Evolutionary conservation across 2,888 invertebrate genomes (phyloP).

Genomic region (Hetaerina titia): DNA sequence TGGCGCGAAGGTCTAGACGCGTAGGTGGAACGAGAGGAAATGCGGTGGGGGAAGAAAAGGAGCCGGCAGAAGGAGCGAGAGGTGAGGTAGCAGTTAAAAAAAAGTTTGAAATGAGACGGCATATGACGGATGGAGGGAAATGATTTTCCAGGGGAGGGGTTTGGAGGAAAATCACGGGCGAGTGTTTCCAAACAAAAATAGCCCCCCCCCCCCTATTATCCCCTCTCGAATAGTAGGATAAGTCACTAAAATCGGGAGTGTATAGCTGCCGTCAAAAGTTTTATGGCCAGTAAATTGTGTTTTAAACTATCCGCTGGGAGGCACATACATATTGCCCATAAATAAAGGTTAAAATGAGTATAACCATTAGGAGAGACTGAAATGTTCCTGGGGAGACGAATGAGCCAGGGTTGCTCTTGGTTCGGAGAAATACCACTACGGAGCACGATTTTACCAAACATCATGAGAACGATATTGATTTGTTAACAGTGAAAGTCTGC

Average conservation of each 20-base stretch:
- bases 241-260: not conserved
- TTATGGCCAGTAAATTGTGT: not conserved
- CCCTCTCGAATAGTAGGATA: not conserved
- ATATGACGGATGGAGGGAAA: not conserved
- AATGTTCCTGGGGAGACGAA: not conserved
- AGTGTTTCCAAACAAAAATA: not conserved
- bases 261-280: not conserved
- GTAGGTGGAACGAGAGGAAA: not conserved
- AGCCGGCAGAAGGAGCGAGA: too few species aligned
- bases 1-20: not conserved
- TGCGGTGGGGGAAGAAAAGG: too few species aligned
- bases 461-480: not conserved
- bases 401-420: not conserved
- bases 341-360: not conserved
- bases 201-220: not conserved
- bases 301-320: not conserved
- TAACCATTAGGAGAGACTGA: not conserved
- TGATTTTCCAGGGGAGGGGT: not conserved
- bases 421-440: not conserved
- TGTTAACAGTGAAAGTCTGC: not conserved
- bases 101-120: not conserved
- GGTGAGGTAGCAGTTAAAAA: not conserved
- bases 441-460: not conserved
- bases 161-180: not conserved
- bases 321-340: not conserved